These are phyloP conservation scores for Synergus umbraculus DNA, from an alignment of 2,888 invertebrate species.

Conservation along the genomic window DNA sequence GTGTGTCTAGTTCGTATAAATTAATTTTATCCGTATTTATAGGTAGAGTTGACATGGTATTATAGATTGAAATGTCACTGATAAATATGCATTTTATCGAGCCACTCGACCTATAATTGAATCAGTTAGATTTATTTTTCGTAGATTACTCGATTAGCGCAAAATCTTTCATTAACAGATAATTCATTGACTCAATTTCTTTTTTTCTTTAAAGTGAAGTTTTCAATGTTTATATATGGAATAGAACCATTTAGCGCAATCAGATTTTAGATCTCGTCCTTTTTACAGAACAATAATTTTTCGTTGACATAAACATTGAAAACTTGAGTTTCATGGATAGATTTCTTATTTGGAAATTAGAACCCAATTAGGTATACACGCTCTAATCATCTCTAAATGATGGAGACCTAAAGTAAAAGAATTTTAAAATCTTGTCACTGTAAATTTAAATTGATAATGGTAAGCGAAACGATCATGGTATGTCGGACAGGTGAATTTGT, in stretches of 20 bases:
- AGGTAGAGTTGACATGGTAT: too few species aligned
- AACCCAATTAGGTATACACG: background rate
- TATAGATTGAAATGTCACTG: too few species aligned
- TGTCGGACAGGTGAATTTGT: conserved; percentile 68
- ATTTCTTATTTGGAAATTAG: background rate
- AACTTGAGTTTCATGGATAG: background rate
- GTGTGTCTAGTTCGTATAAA: too few species aligned
- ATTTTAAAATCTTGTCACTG: conserved; percentile 20
- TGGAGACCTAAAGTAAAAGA: background rate
- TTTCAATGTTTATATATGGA: too few species aligned
- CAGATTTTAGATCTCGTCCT: too few species aligned
- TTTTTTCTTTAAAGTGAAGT: background rate
- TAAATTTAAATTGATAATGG: conserved; percentile 20
- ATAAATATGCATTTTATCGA: background rate
- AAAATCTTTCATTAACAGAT: background rate
- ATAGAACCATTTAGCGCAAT: too few species aligned
- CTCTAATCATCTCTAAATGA: background rate
- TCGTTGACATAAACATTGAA: too few species aligned
- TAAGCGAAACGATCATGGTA: conserved; percentile 60
- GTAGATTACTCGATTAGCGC: background rate
- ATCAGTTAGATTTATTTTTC: background rate
- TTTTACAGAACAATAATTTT: too few species aligned
- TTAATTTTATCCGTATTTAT: too few species aligned
- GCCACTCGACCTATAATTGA: background rate
- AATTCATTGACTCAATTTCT: background rate